Base-by-base conservation (phyloP, 2,797 vertebrate genomes). In the Platyrinchus mystaceus region DNA sequence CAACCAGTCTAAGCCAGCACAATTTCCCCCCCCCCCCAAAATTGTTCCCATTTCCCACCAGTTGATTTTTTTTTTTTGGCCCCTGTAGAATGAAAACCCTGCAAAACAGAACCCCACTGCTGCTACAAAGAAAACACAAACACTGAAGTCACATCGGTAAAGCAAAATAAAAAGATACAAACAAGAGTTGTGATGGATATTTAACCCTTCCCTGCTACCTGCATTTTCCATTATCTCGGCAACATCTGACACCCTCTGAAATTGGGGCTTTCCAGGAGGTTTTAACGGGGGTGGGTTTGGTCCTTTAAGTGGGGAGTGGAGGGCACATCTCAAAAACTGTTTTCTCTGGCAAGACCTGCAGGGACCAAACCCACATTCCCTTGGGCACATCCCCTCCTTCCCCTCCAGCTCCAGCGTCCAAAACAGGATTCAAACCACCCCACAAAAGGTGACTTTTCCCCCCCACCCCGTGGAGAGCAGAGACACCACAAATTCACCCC, bases 11-110 rank as follows among this genome's bases (percentile, higher is more conserved):
- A 80, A 92, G 68, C 16, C 81, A 94, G 60, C 78, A 39, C 62
- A 80, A 52, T 39, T 34, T 23, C 3, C 3, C 7, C 0, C 5
- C 3, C 18, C 9, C n/a, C 3, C 8, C 9, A 37, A 1, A 1
- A 78, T 4, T 86, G 84, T 67, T 70, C 60, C 18, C 27, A 70
- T 71, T 88, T 79, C 79, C 60, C 89, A 87, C 34, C 66, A 39
- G 55, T 74, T 60, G 50, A 85, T 73, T 70, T 75, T 64, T 24
- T 12, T 34, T 9, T 75, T 71, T 47, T 79, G 93, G 71, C 89
- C 75, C 37, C 68, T 36, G 43, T 17, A 30, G 15, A 77, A 83
- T 43, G 55, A 80, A 81, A 69, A 9, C 18, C 47, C 70, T 12
- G 20, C 28, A 41, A 27, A 91, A 60, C 49, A 85, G 73, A 89